phyloP scores from a whole-genome alignment of 35 echinoderm and acorn worm species.

The Ptychodera flava region DNA sequence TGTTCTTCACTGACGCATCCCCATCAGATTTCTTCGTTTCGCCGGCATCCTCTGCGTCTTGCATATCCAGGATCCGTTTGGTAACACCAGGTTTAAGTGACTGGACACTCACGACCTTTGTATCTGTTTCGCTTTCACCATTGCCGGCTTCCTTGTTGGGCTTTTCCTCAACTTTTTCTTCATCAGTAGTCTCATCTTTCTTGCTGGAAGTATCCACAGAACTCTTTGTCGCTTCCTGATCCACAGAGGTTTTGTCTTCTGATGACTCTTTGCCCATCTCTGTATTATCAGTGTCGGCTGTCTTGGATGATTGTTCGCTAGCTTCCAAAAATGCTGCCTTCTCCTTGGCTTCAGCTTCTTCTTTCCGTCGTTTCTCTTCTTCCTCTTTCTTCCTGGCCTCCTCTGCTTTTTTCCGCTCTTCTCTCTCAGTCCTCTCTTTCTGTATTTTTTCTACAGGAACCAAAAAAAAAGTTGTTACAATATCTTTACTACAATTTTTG shows the following conservation, averaged over 20 bases:
- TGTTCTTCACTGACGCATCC: constrained; percentile 2
- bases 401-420: neutral
- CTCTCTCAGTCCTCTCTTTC: constrained; percentile 39
- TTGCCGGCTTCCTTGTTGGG: neutral
- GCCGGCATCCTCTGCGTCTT: neutral
- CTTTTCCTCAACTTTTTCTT: constrained; percentile 6
- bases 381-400: constrained; percentile 19
- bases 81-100: neutral
- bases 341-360: too few species aligned
- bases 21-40: neutral
- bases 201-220: constrained; percentile 16
- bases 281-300: neutral
- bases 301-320: neutral
- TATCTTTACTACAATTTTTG: too few species aligned
- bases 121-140: constrained; percentile 18
- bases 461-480: constrained; percentile 22
- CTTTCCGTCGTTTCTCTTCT: too few species aligned
- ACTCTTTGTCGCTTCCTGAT: constrained; percentile 11
- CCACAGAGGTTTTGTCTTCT: neutral
- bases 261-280: neutral
- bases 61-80: constrained; percentile 2
- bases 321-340: neutral
- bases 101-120: neutral
- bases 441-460: constrained; percentile 1
- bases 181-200: constrained; percentile 7